Conservation (phyloP, 2,113 vertebrate species). For the Burhinus oedicnemus region DNA sequence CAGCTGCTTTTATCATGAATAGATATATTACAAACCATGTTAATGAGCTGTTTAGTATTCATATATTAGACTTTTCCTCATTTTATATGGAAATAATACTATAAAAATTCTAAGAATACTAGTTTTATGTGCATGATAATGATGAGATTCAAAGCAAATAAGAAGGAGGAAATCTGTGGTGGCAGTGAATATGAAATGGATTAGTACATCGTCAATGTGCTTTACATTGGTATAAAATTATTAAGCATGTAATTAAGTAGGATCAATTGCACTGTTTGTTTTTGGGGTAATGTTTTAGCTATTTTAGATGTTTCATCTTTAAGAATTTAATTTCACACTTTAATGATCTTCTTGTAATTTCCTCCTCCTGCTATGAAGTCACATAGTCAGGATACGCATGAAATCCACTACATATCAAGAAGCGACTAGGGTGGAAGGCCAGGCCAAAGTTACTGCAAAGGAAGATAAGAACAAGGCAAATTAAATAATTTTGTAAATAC, state of each 20-base stretch:
- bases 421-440: background rate
- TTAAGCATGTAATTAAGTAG: slow-evolving; percentile 66
- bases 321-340: slow-evolving; percentile 67
- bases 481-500: background rate
- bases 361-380: background rate
- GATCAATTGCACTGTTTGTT: slow-evolving; percentile 62
- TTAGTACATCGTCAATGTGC: slow-evolving; percentile 46
- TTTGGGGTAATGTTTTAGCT: slow-evolving; percentile 48
- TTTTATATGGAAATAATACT: slow-evolving; percentile 75
- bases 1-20: slow-evolving; percentile 17
- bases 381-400: background rate
- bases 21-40: slow-evolving; percentile 30
- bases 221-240: slow-evolving; percentile 59
- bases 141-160: slow-evolving; percentile 77
- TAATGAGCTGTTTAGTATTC: slow-evolving; percentile 68
- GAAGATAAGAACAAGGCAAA: background rate
- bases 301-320: slow-evolving; percentile 57
- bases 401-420: background rate
- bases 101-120: slow-evolving; percentile 76
- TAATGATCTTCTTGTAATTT: slow-evolving; percentile 34
- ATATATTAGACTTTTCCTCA: slow-evolving; percentile 71
- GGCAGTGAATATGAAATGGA: slow-evolving; percentile 64
- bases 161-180: slow-evolving; percentile 61
- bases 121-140: slow-evolving; percentile 77
- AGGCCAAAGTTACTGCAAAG: background rate